Evolutionary conservation across 2,113 vertebrate genomes (phyloP).

Genomic region (Aspidoscelis tigris): DNA sequence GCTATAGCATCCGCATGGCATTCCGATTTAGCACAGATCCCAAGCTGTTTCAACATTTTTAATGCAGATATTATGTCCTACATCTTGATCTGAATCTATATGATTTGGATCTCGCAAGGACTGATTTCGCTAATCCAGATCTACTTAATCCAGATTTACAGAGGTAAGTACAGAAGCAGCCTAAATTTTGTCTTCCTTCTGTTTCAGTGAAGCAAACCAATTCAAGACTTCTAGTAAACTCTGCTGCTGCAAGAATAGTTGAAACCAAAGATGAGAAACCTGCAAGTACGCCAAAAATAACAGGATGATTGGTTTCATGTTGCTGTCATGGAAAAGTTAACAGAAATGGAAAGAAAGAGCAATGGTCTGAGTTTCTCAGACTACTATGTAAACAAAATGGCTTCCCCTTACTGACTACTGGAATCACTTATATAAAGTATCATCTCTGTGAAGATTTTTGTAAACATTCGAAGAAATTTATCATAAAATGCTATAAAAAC

Average conservation of each 20-base stretch:
- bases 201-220: not conserved
- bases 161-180: no score
- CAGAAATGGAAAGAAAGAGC: not conserved
- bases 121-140: no score
- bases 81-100: no score
- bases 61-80: no score
- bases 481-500: not conserved
- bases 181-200: not conserved
- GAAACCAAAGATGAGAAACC: not conserved
- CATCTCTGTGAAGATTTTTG: not conserved
- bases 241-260: not conserved
- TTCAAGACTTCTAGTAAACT: not conserved
- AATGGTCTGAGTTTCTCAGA: not conserved
- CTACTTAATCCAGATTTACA: no score
- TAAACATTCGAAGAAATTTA: not conserved
- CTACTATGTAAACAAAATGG: not conserved
- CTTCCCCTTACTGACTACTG: not conserved
- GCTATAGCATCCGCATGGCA: no score
- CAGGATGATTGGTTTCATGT: not conserved
- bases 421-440: not conserved
- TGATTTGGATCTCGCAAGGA: no score
- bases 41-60: no score
- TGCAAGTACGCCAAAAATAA: not conserved
- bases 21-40: no score
- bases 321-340: constrained; percentile 1